phyloP scores from a whole-genome alignment of 64 coral and sea anemone species.

The Dendronephthya gigantea region DNA sequence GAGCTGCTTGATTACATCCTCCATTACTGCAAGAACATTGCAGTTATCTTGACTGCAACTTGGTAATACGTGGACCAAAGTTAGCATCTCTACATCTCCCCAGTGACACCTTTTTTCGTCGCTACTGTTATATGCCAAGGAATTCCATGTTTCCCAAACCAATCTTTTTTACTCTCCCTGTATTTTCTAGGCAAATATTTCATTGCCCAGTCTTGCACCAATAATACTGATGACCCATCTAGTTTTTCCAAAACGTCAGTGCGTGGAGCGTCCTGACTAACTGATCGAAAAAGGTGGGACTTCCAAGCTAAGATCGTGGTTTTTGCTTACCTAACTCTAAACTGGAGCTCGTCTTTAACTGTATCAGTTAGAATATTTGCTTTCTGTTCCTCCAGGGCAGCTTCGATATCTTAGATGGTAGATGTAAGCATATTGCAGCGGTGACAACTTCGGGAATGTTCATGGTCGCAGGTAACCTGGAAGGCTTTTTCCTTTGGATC shows the following conservation, averaged over 20 bases:
- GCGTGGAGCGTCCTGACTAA: neutral
- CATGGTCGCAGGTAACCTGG: slow-evolving; percentile 12
- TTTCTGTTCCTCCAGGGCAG: neutral
- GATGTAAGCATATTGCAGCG: slow-evolving; percentile 11
- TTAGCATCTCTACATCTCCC: neutral
- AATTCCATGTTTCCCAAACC: neutral
- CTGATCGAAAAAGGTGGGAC: slow-evolving; percentile 11
- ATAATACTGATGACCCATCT: neutral
- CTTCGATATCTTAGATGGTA: neutral
- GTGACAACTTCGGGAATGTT: neutral
- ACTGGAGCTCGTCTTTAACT: neutral
- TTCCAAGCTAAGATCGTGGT: neutral
- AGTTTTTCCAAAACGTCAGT: neutral
- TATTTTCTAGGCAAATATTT: neutral
- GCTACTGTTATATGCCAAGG: slow-evolving; percentile 13
- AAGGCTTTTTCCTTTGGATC: neutral
- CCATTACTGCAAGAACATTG: neutral
- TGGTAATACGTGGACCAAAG: neutral
- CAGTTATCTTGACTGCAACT: neutral
- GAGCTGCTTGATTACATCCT: neutral
- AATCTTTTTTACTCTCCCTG: neutral
- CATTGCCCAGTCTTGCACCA: neutral
- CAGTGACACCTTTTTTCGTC: neutral
- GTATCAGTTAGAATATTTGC: neutral
- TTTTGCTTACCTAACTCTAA: slow-evolving; percentile 3